A percentile compares a stretch with the other conserved stretches of the same genome.
phyloP scores from a whole-genome alignment of 2,888 invertebrate species.

The Phasia obesa region DNA sequence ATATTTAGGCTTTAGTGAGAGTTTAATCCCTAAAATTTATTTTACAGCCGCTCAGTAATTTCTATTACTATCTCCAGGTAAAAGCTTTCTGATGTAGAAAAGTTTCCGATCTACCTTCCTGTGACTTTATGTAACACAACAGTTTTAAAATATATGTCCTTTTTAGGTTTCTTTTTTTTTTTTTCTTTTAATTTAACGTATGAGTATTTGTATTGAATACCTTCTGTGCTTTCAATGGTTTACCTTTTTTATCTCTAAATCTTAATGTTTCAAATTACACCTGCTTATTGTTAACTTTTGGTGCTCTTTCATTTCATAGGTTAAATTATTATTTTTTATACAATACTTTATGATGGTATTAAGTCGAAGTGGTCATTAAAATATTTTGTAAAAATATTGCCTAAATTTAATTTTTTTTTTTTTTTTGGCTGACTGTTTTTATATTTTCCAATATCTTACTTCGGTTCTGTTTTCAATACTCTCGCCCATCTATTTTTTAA shows the following conservation, averaged over 20 bases:
- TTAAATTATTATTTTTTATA: background rate
- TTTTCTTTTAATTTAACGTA: background rate
- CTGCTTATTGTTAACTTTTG: conserved; percentile 27
- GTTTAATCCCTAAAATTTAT: background rate
- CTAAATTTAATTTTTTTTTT: no score
- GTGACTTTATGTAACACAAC: background rate
- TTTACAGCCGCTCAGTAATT: background rate
- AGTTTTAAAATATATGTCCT: conserved; percentile 16
- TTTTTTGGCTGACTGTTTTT: background rate
- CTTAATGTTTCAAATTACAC: conserved; percentile 58
- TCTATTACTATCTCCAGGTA: background rate
- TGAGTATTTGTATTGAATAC: background rate
- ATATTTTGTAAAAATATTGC: background rate
- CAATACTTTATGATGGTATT: background rate
- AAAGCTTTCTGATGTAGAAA: background rate
- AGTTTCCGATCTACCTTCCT: background rate
- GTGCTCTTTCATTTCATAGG: background rate
- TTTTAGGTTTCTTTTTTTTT: conserved; percentile 2
- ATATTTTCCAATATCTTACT: background rate
- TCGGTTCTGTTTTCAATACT: background rate
- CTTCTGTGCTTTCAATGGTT: background rate
- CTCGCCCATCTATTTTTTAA: no score
- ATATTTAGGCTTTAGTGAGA: conserved; percentile 34
- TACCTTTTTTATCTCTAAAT: conserved; percentile 45
- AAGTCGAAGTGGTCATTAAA: no score